These are phyloP conservation scores for Lipotes vexillifer DNA, from an alignment of 2,113 vertebrate genomes.

Conservation along the genomic window DNA sequence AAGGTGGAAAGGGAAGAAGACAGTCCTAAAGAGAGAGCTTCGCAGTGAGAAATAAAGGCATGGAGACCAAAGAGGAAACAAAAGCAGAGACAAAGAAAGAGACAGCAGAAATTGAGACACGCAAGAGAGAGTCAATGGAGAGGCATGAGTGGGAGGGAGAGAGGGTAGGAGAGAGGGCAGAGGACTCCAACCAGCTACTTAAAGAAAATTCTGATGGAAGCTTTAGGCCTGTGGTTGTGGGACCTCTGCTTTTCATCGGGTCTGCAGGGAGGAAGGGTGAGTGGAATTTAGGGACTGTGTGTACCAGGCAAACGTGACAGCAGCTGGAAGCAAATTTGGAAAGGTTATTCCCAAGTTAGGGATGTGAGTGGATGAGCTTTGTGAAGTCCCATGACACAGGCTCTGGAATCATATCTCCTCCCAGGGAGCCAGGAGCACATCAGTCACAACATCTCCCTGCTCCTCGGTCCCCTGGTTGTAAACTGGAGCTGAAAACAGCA, in stretches of 20 bases:
- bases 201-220: neutral
- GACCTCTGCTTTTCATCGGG: neutral
- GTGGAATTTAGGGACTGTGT: neutral
- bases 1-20: neutral
- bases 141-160: neutral
- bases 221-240: neutral
- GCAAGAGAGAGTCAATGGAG: neutral
- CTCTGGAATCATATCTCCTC: neutral
- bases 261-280: neutral
- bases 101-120: neutral
- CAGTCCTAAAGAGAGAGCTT: neutral
- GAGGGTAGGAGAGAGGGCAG: neutral
- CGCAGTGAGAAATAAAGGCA: neutral
- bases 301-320: neutral
- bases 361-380: neutral
- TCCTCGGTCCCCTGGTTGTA: neutral
- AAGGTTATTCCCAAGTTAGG: neutral
- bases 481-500: neutral
- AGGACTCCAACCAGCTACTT: neutral
- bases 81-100: neutral
- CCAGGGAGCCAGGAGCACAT: neutral
- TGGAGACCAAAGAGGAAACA: neutral
- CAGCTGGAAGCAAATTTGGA: neutral
- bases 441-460: accelerated
- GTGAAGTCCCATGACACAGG: neutral